phyloP scores from a whole-genome alignment of 2,888 invertebrate species.

The Diaphora mendica region DNA sequence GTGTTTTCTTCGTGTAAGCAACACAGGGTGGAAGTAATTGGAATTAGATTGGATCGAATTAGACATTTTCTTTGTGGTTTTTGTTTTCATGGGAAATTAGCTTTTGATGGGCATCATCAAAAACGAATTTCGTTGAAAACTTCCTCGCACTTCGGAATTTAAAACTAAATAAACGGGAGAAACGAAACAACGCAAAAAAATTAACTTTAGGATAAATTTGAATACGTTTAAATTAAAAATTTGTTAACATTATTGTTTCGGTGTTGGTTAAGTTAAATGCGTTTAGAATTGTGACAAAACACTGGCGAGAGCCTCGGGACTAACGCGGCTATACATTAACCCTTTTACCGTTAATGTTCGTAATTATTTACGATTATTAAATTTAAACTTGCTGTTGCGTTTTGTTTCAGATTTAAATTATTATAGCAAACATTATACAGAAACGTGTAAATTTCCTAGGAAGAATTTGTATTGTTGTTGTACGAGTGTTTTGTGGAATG shows the following conservation, averaged over 20 bases:
- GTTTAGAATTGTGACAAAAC: slow-evolving; percentile 62
- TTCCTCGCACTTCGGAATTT: slow-evolving; percentile 33
- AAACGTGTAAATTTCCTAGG: background rate
- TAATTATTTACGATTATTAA: slow-evolving; percentile 62
- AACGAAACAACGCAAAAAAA: slow-evolving; percentile 30
- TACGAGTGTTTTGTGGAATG: slow-evolving; percentile 28
- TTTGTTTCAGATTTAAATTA: slow-evolving; percentile 49
- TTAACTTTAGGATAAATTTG: slow-evolving; percentile 42
- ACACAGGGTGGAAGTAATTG: slow-evolving; percentile 77
- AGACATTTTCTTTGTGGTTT: slow-evolving; percentile 76
- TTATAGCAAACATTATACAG: slow-evolving; percentile 20
- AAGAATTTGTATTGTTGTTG: slow-evolving; percentile 19
- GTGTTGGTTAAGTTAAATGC: slow-evolving; percentile 51
- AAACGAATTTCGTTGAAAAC: slow-evolving; percentile 69
- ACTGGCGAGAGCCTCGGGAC: slow-evolving; percentile 55
- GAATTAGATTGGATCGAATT: slow-evolving; percentile 83
- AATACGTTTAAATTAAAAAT: slow-evolving; percentile 46
- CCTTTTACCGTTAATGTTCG: slow-evolving; percentile 63
- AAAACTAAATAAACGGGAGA: slow-evolving; percentile 20
- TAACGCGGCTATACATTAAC: slow-evolving; percentile 59
- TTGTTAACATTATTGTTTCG: slow-evolving; percentile 49
- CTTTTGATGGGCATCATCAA: slow-evolving; percentile 82
- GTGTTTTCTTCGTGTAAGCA: slow-evolving; percentile 64
- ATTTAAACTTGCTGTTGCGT: slow-evolving; percentile 52
- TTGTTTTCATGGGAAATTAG: slow-evolving; percentile 79